Evolutionary conservation across 2,888 invertebrate species (phyloP), one percentile per base, ranked within the genome.

Genomic region (Conomelus anceps): DNA sequence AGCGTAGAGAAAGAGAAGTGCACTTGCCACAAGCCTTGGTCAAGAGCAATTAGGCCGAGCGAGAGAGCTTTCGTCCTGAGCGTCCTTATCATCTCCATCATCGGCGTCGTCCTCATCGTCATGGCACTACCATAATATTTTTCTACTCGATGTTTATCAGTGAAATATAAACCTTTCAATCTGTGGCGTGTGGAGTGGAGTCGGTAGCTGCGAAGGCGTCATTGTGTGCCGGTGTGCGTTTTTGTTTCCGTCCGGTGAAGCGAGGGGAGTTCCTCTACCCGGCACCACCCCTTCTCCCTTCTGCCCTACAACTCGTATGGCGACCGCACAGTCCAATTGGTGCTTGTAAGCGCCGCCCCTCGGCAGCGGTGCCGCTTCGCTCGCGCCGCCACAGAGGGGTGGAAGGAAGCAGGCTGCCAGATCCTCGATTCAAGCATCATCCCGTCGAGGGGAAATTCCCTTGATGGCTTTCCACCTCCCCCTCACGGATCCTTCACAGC

Each of bases 141-240:
- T 90, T 89, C 89, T 89, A 89, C 89, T 84, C 89, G 90, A 90
- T 90, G 90, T 90, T 90, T 90, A 90, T 90, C 90, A 90, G 88
- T 89, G 90, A 90, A 90, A 90, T 89, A 90, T 89, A 90, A 90
- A 90, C 90, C 90, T 90, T 90, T 90, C 90, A 89, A 90, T 90
- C 85, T 88, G 84, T 85, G 88, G 22, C 41, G 23, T 22, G 88
- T 84, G 24, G 63, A 63, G 84, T 23, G 41, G 22, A 84, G 86
- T 84, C 84, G 86, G 89, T 84, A 86, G 93, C 93, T 93, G 93
- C 93, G 94, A 94, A 94, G 94, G 94, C 94, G 94, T 93, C 94
- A 93, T 93, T 94, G 94, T 93, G 93, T 93, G 93, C 93, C 94
- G 94, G 94, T 94, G 94, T 94, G 94, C 23, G 24, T 23, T 85